A percentile compares a stretch with the other conserved stretches of the same genome.
These are phyloP conservation scores for Myocastor coypus DNA, from an alignment of 2,113 vertebrate genomes.

Conservation along the genomic window DNA sequence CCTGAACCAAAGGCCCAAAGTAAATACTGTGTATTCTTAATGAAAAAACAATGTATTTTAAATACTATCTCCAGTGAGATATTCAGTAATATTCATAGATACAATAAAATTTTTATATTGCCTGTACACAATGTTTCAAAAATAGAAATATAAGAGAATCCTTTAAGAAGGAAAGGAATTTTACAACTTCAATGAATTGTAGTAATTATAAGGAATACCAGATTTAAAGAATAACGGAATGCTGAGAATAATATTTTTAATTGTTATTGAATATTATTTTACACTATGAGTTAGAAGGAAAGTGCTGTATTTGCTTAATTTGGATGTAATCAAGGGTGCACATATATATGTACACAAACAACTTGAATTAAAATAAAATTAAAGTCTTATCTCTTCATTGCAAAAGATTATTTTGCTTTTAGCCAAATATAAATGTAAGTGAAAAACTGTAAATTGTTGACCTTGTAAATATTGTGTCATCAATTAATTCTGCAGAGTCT, in stretches of 20 bases:
- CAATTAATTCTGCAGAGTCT: not conserved
- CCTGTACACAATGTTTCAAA: not conserved
- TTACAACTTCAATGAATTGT: not conserved
- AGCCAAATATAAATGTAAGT: not conserved
- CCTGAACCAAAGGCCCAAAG: not conserved
- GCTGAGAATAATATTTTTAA: not conserved
- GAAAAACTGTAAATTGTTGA: not conserved
- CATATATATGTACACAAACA: not conserved
- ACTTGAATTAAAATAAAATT: slow-evolving; percentile 16
- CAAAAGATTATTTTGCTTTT: slow-evolving; percentile 44
- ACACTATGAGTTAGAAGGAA: not conserved
- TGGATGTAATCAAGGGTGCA: not conserved
- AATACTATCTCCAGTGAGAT: not conserved
- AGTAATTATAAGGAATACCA: not conserved
- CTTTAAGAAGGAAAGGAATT: not conserved
- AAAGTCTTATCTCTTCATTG: not conserved
- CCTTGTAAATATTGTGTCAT: not conserved
- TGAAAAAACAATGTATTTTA: not conserved
- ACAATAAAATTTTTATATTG: not conserved
- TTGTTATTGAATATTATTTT: not conserved
- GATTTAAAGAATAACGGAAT: not conserved
- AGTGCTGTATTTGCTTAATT: not conserved
- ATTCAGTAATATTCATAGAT: not conserved
- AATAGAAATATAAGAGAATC: not conserved
- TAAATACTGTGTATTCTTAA: fast-evolving